Evolutionary conservation across 2,113 vertebrate species (phyloP), one percentile per base, ranked within the genome.

Genomic region (Abramis brama): DNA sequence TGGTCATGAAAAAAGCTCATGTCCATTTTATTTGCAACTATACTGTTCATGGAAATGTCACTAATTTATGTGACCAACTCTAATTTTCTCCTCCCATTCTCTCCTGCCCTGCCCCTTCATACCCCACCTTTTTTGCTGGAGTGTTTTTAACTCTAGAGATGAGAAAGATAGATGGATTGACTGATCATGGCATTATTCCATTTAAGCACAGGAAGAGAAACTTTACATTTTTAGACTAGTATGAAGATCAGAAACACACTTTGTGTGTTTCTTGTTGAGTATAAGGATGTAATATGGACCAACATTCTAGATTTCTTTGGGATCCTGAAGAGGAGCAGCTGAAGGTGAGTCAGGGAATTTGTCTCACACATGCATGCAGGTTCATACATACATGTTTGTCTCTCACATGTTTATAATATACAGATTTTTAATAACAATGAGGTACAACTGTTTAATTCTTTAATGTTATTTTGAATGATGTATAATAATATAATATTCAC

Each of bases 271-370:
- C 5, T 12, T 30, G 4, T 9, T 86, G 39, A 33, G 47, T 39
- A 75, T 33, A 25, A 45, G 82, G 9, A 70, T 80, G 6, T 36
- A 52, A 57, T 43, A 45, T 39, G 71, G 33, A 68, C 52, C 43
- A 80, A 15, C 17, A 8, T 47, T 60, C 6, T 23, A 9, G 43
- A 68, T 2, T 45, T 25, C 70, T 23, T 7, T 0, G 5, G 43
- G 25, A 77, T 71, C 43, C 27, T 86, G 23, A 85, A 82, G 68
- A 76, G 62, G 45, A 84, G 5, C 57, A 33, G 27, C 71, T 50
- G 30, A 76, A 52, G 73, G 83, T 85, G 27, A 77, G 83, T 66
- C 45, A 30, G 13, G 25, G 25, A 64, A 52, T 64, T 25, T 79
- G 45, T 78, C 27, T 57, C 6, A 52, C 9, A 23, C 10, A 57